Conservation (phyloP, 2,797 vertebrate species). For the Manis javanica region DNA sequence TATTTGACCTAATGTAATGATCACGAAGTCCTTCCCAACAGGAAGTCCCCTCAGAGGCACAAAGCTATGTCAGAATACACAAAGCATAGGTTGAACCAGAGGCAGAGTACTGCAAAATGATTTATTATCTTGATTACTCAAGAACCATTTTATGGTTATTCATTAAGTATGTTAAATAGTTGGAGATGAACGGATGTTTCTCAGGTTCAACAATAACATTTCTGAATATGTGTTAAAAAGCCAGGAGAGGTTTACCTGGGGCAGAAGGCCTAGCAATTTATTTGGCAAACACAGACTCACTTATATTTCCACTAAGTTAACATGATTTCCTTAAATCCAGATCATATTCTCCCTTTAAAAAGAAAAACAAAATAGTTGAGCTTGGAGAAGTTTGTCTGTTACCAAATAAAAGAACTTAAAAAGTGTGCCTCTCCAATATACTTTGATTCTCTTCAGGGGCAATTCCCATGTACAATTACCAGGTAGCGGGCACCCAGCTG, state of each 20-base stretch:
- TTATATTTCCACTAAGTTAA: background rate
- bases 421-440: background rate
- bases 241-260: background rate
- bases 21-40: background rate
- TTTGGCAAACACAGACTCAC: background rate
- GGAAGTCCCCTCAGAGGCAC: background rate
- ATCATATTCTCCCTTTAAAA: background rate
- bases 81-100: background rate
- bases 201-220: background rate
- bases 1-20: background rate
- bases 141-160: background rate
- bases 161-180: background rate
- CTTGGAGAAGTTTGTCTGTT: background rate
- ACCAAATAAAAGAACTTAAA: background rate
- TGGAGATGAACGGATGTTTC: background rate
- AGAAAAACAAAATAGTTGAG: background rate
- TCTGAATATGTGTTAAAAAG: background rate
- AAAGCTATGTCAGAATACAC: background rate
- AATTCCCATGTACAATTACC: background rate
- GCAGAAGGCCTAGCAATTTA: background rate
- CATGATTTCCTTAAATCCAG: conserved; percentile 5
- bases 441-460: background rate
- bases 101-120: background rate
- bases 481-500: background rate
- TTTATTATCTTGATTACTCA: background rate